phyloP scores from a whole-genome alignment of 2,888 invertebrate genomes.

The Bedellia somnulentella region DNA sequence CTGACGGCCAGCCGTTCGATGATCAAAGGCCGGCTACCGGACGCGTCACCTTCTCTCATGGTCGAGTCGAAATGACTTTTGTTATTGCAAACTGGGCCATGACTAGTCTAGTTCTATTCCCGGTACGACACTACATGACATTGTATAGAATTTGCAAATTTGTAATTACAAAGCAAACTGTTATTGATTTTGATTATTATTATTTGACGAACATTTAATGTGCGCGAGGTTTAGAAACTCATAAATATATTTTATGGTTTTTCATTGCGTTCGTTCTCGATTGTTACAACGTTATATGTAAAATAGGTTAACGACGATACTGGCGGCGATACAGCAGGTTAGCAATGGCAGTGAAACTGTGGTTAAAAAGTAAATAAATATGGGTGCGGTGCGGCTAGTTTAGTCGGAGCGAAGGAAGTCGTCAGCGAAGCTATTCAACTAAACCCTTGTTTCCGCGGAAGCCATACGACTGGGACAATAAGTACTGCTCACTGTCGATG shows the following conservation, averaged over 20 bases:
- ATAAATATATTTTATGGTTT: constrained; percentile 2
- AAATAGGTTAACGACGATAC: constrained; percentile 4
- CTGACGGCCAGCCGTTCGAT: constrained; percentile 38
- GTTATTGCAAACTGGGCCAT: constrained; percentile 35
- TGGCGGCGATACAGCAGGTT: background rate
- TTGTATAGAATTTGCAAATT: constrained; percentile 18
- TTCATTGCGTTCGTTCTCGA: background rate
- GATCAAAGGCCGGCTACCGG: constrained; percentile 19
- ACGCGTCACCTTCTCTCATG: constrained; percentile 21
- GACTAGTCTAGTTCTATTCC: constrained; percentile 39
- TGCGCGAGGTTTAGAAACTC: constrained; percentile 3
- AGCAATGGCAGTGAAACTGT: constrained; percentile 5
- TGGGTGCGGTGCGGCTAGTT: background rate
- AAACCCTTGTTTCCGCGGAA: constrained; percentile 61
- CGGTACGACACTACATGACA: constrained; percentile 21
- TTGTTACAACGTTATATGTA: too few species aligned
- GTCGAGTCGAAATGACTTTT: constrained; percentile 24
- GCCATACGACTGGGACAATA: constrained; percentile 53
- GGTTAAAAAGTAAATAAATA: constrained; percentile 1
- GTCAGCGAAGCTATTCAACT: constrained; percentile 23
- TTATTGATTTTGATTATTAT: constrained; percentile 17
- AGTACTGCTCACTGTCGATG: constrained; percentile 44
- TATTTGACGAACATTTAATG: constrained; percentile 14
- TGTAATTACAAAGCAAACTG: constrained; percentile 27
- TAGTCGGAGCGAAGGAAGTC: background rate